These are phyloP conservation scores for Pyrochroa serraticornis DNA, from an alignment of 2,888 invertebrate species.

Conservation along the genomic window DNA sequence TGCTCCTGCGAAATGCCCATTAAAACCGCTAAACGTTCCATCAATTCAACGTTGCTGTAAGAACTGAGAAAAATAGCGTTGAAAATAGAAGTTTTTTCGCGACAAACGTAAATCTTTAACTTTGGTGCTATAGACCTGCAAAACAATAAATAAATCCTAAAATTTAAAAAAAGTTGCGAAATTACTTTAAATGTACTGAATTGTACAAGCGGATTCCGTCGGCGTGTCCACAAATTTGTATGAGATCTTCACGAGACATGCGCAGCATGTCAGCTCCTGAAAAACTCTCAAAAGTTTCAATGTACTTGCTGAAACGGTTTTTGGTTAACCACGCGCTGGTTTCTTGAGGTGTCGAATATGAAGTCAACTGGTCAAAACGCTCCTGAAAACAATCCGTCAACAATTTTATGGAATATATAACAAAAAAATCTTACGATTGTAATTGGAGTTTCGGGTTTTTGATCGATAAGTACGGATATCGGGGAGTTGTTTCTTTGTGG, in stretches of 20 bases:
- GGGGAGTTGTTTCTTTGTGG: too few species aligned
- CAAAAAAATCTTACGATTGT: too few species aligned
- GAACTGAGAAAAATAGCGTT: conserved; percentile 81
- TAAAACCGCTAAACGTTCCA: conserved; percentile 68
- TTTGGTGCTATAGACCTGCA: conserved; percentile 73
- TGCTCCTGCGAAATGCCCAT: conserved; percentile 59
- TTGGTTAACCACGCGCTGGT: conserved; percentile 80
- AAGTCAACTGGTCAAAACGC: conserved; percentile 57
- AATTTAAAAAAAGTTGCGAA: conserved; percentile 30
- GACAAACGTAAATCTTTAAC: conserved; percentile 82
- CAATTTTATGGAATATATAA: background rate
- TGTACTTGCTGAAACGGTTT: conserved; percentile 79
- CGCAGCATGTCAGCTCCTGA: conserved; percentile 88
- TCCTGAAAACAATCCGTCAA: background rate
- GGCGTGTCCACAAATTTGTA: conserved; percentile 92
- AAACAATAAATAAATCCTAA: conserved; percentile 21
- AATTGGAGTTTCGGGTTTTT: too few species aligned
- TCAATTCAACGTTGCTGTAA: conserved; percentile 69
- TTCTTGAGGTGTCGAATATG: conserved; percentile 73
- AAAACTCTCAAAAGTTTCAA: conserved; percentile 81
- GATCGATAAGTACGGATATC: too few species aligned
- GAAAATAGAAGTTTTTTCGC: conserved; percentile 71
- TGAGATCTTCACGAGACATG: conserved; percentile 87
- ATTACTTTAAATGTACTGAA: conserved; percentile 83
- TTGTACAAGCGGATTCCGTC: conserved; percentile 94